Evolutionary conservation across 2,113 vertebrate genomes (phyloP), one percentile per base, ranked within the genome.

Genomic region (Siniperca knerii): DNA sequence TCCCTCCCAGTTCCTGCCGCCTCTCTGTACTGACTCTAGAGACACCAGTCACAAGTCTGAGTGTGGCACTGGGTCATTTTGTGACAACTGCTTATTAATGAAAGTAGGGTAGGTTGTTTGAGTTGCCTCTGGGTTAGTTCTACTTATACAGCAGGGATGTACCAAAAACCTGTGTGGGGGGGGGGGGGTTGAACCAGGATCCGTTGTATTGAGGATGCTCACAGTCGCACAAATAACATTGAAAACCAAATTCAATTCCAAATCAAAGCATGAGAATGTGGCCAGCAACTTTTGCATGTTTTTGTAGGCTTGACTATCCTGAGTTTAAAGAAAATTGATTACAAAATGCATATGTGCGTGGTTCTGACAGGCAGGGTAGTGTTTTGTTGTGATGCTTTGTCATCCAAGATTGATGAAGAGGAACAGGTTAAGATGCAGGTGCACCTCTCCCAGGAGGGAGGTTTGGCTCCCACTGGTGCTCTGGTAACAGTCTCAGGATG

Each of bases 41-140:
- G 73, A 55, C 10, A 33, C n/a, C 13, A 0, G 2, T 50, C 1
- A 1, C 29, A 25, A 37, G 50, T 68, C 37, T 46, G 64, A 65
- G 4, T 42, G 54, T 60, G 57, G 52, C 75, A 46, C 46, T 29
- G 68, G 79, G 79, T 77, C 52, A 77, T 67, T 90, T 50, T 57
- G 62, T 67, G 29, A 83, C 70, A 73, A 71, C n/a, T 44, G 46
- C 60, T 74, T 82, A 29, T 83, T 80, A 79, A 78, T 83, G 69
- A 78, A 83, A 61, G 65, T 80, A 46, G 71, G 71, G 16, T 77
- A 72, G 61, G 42, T 50, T 83, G 37, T 77, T 73, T 48, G 25
- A 82, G 69, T 40, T 33, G 84, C 80, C 77, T 68, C n/a, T 69
- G 42, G 70, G 37, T 69, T 37, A 21, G 16, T 9, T 62, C 10